Evolutionary conservation across 2,113 vertebrate species (phyloP).

Genomic region (Bombycilla garrulus): DNA sequence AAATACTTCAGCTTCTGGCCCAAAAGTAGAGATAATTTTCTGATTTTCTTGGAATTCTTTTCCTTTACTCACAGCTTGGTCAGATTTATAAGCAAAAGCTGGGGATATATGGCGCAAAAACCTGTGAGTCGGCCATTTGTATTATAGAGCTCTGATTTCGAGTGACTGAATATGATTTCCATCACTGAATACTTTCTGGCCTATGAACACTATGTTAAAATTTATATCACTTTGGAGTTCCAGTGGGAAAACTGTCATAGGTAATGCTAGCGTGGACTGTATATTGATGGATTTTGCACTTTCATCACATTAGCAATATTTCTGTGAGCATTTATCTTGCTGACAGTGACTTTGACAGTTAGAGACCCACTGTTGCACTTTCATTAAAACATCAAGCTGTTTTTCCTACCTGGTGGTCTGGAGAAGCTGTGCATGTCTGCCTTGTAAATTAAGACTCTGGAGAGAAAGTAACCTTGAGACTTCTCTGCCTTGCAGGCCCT

Average conservation of each 20-base stretch:
- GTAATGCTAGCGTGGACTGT: not conserved
- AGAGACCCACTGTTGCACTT: not conserved
- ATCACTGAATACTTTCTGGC: not conserved
- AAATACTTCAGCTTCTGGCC: not conserved
- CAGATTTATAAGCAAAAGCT: not conserved
- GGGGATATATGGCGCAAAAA: not conserved
- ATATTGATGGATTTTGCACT: slow-evolving; percentile 23
- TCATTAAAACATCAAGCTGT: not conserved
- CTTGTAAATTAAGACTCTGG: not conserved
- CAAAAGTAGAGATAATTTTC: not conserved
- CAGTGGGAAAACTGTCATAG: not conserved
- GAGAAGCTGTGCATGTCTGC: not conserved
- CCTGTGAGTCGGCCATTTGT: not conserved
- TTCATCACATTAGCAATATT: slow-evolving; percentile 25
- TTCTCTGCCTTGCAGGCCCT: not conserved
- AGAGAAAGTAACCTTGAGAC: not conserved
- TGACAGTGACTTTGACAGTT: not conserved
- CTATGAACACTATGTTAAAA: not conserved
- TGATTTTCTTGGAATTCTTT: not conserved
- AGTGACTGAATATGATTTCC: not conserved
- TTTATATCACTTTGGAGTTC: not conserved
- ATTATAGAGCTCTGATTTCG: not conserved
- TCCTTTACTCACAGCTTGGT: not conserved
- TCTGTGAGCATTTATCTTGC: not conserved
- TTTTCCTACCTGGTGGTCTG: slow-evolving; percentile 1